Conservation (phyloP, 1,140 invertebrate species). For the Oreohelix idahoensis region DNA sequence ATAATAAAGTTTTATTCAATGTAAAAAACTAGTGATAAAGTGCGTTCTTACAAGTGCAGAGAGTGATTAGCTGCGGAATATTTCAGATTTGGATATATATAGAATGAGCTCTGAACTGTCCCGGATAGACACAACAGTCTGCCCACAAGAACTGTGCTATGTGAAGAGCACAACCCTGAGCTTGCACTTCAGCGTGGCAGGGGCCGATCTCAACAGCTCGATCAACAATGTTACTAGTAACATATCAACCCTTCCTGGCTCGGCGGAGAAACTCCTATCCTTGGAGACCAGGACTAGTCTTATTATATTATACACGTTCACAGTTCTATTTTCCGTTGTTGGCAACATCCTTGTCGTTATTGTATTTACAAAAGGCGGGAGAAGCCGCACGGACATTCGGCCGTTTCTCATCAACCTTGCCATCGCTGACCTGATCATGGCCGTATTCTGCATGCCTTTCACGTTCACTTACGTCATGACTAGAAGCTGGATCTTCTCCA, state of each 20-base stretch:
- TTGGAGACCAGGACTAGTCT: slow-evolving; percentile 43
- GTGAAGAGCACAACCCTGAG: not conserved
- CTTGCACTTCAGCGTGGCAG: not conserved
- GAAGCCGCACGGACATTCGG: slow-evolving; percentile 65
- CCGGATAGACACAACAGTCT: not conserved
- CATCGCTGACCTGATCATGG: slow-evolving; percentile 71
- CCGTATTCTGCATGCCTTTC: slow-evolving; percentile 72
- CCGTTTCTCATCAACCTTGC: slow-evolving; percentile 85
- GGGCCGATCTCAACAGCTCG: not conserved
- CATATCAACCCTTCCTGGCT: not conserved
- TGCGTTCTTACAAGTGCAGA: too few species aligned
- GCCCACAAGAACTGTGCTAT: not conserved
- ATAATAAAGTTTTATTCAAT: too few species aligned
- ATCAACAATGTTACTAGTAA: not conserved
- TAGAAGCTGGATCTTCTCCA: slow-evolving; percentile 66
- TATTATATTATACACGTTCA: slow-evolving; percentile 60
- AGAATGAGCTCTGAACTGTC: not conserved
- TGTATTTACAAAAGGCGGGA: slow-evolving; percentile 60
- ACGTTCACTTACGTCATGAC: slow-evolving; percentile 68
- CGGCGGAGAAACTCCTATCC: slow-evolving; percentile 22
- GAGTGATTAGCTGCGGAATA: too few species aligned
- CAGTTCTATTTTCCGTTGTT: slow-evolving; percentile 61
- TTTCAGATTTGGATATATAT: too few species aligned
- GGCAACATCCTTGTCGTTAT: slow-evolving; percentile 66
- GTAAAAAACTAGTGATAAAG: too few species aligned